Evolutionary conservation across 2,797 vertebrate species (phyloP).

Genomic region (Microcaecilia unicolor): DNA sequence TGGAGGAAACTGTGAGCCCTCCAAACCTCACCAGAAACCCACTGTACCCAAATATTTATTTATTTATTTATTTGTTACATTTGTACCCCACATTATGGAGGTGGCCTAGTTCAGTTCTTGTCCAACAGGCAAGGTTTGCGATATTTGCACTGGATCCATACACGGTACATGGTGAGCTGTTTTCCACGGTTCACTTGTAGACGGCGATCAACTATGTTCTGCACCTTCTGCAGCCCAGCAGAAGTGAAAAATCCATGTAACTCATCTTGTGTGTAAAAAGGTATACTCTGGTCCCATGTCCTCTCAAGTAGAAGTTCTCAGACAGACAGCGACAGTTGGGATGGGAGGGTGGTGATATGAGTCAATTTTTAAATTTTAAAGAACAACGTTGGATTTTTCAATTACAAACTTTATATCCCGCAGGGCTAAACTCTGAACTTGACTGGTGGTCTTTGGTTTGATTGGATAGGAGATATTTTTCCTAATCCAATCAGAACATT

Average conservation of each 20-base stretch:
- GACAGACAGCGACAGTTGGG: conserved; percentile 89
- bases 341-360: too few relatives aligned
- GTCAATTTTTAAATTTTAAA: too few relatives aligned
- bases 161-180: conserved; percentile 92
- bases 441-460: too few relatives aligned
- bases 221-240: conserved; percentile 81
- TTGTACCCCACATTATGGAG: background rate
- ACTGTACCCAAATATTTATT: too few relatives aligned
- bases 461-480: too few relatives aligned
- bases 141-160: conserved; percentile 98
- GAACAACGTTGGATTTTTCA: too few relatives aligned
- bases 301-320: conserved; percentile 93
- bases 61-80: too few relatives aligned
- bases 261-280: conserved; percentile 96
- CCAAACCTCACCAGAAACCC: too few relatives aligned
- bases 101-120: fast-evolving
- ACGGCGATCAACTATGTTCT: conserved; percentile 85
- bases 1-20: too few relatives aligned
- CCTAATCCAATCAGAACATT: too few relatives aligned
- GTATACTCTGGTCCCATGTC: conserved; percentile 93
- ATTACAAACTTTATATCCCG: too few relatives aligned
- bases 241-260: conserved; percentile 70
- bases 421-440: too few relatives aligned
- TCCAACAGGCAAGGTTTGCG: conserved; percentile 35
- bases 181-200: conserved; percentile 94